These are phyloP conservation scores for Lingula anatina DNA, from an alignment of 2,888 invertebrate species.

Conservation along the genomic window DNA sequence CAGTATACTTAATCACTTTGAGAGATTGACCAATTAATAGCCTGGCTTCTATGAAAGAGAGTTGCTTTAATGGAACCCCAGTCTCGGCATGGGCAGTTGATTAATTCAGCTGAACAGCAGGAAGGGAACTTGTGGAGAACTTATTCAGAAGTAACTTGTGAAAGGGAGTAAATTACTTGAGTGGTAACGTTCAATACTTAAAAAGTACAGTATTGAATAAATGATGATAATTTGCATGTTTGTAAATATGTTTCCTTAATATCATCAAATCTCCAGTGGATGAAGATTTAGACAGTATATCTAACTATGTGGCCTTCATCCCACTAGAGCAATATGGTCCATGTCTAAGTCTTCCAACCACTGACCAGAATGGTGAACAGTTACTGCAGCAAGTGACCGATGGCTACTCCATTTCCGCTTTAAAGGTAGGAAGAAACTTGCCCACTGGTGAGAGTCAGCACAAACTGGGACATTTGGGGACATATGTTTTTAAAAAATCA, in stretches of 20 bases:
- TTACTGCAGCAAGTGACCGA: constrained; percentile 26
- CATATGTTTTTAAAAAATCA: too few species aligned
- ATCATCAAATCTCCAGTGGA: constrained; percentile 14
- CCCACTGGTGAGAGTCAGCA: too few species aligned
- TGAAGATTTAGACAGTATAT: constrained; percentile 15
- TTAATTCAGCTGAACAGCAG: too few species aligned
- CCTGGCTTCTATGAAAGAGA: too few species aligned
- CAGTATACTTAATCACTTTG: too few species aligned
- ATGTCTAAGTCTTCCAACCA: constrained; percentile 19
- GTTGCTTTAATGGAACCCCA: too few species aligned
- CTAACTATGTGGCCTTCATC: constrained; percentile 25
- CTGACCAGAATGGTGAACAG: constrained; percentile 11
- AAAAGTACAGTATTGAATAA: neutral
- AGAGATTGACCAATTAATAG: too few species aligned
- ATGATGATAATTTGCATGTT: neutral
- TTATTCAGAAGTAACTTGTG: neutral
- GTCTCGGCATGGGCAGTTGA: too few species aligned
- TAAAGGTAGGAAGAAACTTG: constrained; percentile 23
- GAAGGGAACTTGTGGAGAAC: too few species aligned
- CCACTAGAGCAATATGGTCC: constrained; percentile 35
- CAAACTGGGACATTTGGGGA: too few species aligned
- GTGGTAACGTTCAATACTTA: too few species aligned
- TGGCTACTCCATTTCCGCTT: constrained; percentile 31
- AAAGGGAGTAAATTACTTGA: neutral
- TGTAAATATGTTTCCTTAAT: neutral